Conservation (phyloP, 2,888 invertebrate genomes). For the Ferdinandea cuprea region DNA sequence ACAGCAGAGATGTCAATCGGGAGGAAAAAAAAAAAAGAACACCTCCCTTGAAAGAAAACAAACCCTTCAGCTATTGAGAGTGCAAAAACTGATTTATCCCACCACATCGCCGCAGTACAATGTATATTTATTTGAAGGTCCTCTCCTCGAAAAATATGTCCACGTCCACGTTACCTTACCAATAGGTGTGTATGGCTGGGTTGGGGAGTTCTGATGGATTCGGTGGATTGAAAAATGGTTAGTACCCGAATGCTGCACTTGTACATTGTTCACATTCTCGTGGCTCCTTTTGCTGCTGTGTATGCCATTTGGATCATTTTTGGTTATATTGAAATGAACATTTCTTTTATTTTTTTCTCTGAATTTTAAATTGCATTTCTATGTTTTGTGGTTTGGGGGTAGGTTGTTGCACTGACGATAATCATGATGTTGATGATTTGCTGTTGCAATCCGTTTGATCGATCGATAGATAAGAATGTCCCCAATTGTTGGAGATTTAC, state of each 20-base stretch:
- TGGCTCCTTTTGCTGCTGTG: too few species aligned
- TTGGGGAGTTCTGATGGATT: conserved; percentile 36
- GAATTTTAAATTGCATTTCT: conserved; percentile 60
- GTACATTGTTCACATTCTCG: too few species aligned
- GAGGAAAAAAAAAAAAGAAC: too few species aligned
- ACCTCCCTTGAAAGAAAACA: conserved; percentile 44
- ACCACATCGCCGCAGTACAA: conserved; percentile 61
- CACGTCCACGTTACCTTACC: conserved; percentile 26
- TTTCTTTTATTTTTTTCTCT: background rate
- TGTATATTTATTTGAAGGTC: conserved; percentile 50
- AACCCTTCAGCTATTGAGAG: conserved; percentile 43
- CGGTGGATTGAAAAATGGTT: conserved; percentile 47
- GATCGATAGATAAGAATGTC: too few species aligned
- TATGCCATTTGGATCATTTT: conserved; percentile 16
- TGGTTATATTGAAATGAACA: conserved; percentile 64
- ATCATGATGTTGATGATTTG: conserved; percentile 50
- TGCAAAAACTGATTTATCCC: conserved; percentile 71
- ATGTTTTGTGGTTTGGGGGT: conserved; percentile 55
- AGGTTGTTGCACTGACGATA: conserved; percentile 21
- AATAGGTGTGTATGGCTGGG: too few species aligned
- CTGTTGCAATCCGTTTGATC: background rate
- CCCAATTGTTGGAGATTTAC: too few species aligned
- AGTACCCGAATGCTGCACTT: conserved; percentile 3
- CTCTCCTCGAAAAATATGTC: conserved; percentile 6
- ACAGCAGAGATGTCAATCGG: conserved; percentile 24